Evolutionary conservation across 2,113 vertebrate genomes (phyloP).

Genomic region (Tupaia tana): DNA sequence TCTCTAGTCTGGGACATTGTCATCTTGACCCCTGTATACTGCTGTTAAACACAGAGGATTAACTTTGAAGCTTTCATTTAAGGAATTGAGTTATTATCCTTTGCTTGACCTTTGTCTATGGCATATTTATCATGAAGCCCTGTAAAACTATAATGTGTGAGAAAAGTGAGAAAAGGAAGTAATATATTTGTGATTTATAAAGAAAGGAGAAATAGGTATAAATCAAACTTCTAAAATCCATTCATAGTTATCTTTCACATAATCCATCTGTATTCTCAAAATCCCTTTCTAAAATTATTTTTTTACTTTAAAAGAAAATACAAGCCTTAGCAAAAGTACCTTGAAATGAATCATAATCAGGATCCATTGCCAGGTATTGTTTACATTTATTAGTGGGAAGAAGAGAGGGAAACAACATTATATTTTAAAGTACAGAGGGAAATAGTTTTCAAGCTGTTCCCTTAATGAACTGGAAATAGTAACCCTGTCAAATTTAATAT

Average conservation of each 20-base stretch:
- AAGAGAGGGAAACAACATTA: conserved; percentile 84
- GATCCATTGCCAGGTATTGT: conserved; percentile 70
- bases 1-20: conserved; percentile 84
- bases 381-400: conserved; percentile 84
- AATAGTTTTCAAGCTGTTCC: conserved; percentile 89
- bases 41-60: conserved; percentile 87
- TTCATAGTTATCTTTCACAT: conserved; percentile 49
- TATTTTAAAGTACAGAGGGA: conserved; percentile 87
- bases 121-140: conserved; percentile 86
- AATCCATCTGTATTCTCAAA: conserved; percentile 61
- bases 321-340: conserved; percentile 68
- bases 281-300: not conserved
- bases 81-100: conserved; percentile 88
- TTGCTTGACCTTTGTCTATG: conserved; percentile 88
- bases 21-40: conserved; percentile 86
- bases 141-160: conserved; percentile 80
- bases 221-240: conserved; percentile 62
- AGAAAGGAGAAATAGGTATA: conserved; percentile 31
- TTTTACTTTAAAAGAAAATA: conserved; percentile 50
- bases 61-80: conserved; percentile 89
- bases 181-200: conserved; percentile 78
- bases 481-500: conserved; percentile 91
- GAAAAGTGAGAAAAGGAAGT: conserved; percentile 73
- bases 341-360: conserved; percentile 79
- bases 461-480: conserved; percentile 91